phyloP scores from a whole-genome alignment of 2,888 invertebrate genomes.

The Acanthococcus lagerstroemiae region DNA sequence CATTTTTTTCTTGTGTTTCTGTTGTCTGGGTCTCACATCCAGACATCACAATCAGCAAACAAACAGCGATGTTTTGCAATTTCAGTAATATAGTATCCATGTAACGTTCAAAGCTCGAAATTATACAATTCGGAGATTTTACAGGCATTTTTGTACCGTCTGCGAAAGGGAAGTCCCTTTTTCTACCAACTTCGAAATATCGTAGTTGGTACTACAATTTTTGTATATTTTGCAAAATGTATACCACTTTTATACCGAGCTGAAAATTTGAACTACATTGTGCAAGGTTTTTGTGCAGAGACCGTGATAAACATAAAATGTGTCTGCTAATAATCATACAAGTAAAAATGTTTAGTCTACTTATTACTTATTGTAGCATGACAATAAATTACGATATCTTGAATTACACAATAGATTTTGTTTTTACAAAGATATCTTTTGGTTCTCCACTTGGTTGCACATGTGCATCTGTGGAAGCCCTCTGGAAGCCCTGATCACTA shows the following conservation, averaged over 20 bases:
- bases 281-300: not conserved
- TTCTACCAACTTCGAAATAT: not conserved
- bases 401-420: not conserved
- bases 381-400: not conserved
- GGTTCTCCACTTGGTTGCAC: not conserved
- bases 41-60: too few relatives aligned
- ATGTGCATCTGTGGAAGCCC: not conserved
- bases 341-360: not conserved
- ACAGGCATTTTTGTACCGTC: not conserved
- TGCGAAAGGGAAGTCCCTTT: not conserved
- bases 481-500: too few relatives aligned
- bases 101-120: not conserved
- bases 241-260: not conserved
- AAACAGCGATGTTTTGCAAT: too few relatives aligned
- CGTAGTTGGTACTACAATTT: not conserved
- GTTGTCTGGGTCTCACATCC: too few relatives aligned
- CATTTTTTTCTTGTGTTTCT: too few relatives aligned
- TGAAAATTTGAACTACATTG: not conserved
- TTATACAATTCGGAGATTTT: not conserved
- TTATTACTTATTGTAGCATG: not conserved
- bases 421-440: not conserved
- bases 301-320: not conserved
- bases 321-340: not conserved
- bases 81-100: too few relatives aligned
- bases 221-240: not conserved